A percentile compares a stretch with the other conserved stretches of the same genome.
Evolutionary conservation across 2,888 invertebrate genomes (phyloP).

Genomic region (Oscheius sp.): DNA sequence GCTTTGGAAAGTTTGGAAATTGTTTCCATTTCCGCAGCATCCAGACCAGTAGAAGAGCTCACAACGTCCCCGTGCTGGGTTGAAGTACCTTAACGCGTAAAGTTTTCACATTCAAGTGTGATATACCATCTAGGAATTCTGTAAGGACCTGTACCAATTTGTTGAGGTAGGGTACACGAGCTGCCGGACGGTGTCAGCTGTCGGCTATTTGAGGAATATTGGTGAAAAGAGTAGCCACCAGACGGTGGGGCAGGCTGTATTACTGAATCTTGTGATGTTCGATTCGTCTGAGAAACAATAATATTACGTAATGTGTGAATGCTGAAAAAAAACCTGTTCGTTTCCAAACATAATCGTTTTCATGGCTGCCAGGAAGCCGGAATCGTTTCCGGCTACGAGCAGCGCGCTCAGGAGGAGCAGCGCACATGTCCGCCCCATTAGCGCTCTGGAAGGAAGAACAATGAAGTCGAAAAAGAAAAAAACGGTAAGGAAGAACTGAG

Average conservation of each 20-base stretch:
- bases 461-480: not conserved
- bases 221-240: slow-evolving; percentile 39
- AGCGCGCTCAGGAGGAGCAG: slow-evolving; percentile 35
- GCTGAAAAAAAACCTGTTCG: slow-evolving; percentile 25
- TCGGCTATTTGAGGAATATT: slow-evolving; percentile 33
- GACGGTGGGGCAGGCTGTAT: slow-evolving; percentile 36
- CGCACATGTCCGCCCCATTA: slow-evolving; percentile 25
- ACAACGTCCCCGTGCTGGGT: slow-evolving; percentile 69
- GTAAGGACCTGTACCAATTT: slow-evolving; percentile 73
- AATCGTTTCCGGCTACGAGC: slow-evolving; percentile 40
- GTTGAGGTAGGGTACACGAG: slow-evolving; percentile 69
- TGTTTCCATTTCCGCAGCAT: slow-evolving; percentile 73
- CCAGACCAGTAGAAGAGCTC: slow-evolving; percentile 74
- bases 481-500: not conserved
- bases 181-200: slow-evolving; percentile 48
- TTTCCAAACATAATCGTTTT: slow-evolving; percentile 40
- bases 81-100: slow-evolving; percentile 63
- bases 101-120: not conserved
- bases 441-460: slow-evolving; percentile 6
- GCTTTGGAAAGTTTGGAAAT: slow-evolving; percentile 71
- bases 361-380: slow-evolving; percentile 40
- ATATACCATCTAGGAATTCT: slow-evolving; percentile 72
- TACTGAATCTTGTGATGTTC: slow-evolving; percentile 20
- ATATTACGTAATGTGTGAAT: slow-evolving; percentile 24
- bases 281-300: slow-evolving; percentile 15